phyloP scores from a whole-genome alignment of 1,140 invertebrate species.

The Euura saliciscinereae region DNA sequence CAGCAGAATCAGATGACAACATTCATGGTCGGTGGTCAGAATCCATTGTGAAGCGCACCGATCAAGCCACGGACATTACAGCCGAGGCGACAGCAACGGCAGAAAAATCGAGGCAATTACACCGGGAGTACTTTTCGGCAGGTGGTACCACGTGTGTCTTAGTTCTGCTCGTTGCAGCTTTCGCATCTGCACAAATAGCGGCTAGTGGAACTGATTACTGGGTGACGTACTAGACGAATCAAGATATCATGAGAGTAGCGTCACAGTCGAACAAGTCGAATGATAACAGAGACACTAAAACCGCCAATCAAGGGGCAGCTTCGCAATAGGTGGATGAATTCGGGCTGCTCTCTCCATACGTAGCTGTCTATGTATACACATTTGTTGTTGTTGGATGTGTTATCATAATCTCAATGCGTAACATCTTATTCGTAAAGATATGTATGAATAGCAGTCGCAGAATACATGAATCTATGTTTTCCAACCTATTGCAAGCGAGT shows the following conservation, averaged over 20 bases:
- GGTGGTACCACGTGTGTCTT: constrained; percentile 69
- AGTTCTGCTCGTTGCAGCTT: constrained; percentile 62
- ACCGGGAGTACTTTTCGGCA: constrained; percentile 70
- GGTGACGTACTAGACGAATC: constrained; percentile 75
- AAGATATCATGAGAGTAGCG: constrained; percentile 49
- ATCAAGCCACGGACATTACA: constrained; percentile 28
- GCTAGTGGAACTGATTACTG: constrained; percentile 81
- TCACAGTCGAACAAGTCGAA: too few species aligned
- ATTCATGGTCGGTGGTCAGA: too few species aligned
- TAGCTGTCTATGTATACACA: constrained; percentile 55
- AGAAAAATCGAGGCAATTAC: constrained; percentile 62
- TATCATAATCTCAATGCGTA: constrained; percentile 64
- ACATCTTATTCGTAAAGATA: constrained; percentile 76
- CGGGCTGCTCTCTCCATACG: constrained; percentile 32
- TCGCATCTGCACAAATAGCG: constrained; percentile 71
- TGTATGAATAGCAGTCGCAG: constrained; percentile 80
- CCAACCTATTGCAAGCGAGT: constrained; percentile 72
- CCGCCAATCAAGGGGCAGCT: too few species aligned
- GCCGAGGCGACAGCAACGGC: constrained; percentile 57
- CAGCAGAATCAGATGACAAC: too few species aligned
- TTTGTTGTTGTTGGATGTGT: constrained; percentile 48
- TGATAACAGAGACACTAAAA: too few species aligned
- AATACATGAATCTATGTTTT: constrained; percentile 86
- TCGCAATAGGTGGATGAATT: constrained; percentile 30
- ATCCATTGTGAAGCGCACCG: too few species aligned